Base-by-base conservation (phyloP, 2,888 invertebrate species). In the Glaucopsyche alexis region DNA sequence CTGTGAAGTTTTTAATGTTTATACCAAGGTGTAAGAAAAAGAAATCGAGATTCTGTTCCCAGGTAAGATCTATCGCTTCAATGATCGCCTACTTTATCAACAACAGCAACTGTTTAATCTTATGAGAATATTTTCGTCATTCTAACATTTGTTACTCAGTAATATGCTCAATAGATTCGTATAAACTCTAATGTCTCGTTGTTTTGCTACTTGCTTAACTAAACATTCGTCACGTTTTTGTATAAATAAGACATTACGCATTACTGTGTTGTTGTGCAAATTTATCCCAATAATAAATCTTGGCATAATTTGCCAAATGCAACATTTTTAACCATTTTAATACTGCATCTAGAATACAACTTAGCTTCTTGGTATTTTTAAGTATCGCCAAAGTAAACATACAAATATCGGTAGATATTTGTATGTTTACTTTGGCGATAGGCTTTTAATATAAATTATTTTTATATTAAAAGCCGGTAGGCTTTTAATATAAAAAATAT, bases 171-270 rank as follows among this genome's bases (percentile, higher is more conserved):
- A 0, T 67, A 45, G 16, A 45, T 45, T 13, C 29, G 14, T 19
- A 42, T 19, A 60, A 67, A 67, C 64, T 73, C 6, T 66, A 55
- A 71, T 29, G 40, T 47, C 8, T 14, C 74, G 66, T 11, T 50
- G 40, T 71, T 65, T 69, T 72, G 47, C 52, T 42, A 40, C 19
- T 50, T 50, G 79, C 78, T 78, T 75, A 79, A 64, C 73, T 73
- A 77, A 79, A 80, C 81, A 84, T 71, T 55, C 72, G 64, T 71
- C 78, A 75, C 76, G 80, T 82, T 83, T 82, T 79, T 81, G 83
- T 81, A 82, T 88, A 86, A 86, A 89, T 85, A 83, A 86, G 89
- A 87, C 87, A 89, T 90, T 89, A 84, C 90, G 89, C 87, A 87
- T 82, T 85, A 83, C 80, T 72, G 73, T 9, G 74, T 81, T 83